phyloP scores from a whole-genome alignment of 2,797 vertebrate genomes.

The Sarcoramphus papa region DNA sequence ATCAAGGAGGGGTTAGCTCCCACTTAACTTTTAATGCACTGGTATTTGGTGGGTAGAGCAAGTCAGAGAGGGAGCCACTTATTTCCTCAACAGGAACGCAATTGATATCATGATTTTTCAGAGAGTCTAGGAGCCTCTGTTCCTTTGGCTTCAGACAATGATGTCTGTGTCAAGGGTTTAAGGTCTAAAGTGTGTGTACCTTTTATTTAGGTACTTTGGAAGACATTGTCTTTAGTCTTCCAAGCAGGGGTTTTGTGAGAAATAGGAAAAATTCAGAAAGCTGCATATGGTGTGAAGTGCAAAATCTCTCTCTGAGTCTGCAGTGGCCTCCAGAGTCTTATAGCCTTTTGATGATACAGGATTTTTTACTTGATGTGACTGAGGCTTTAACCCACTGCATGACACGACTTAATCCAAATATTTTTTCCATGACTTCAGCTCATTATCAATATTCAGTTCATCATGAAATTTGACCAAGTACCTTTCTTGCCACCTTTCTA shows the following conservation, averaged over 20 bases:
- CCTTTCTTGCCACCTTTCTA: background rate
- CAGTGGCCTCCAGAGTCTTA: background rate
- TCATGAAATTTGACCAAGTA: background rate
- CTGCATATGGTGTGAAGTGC: background rate
- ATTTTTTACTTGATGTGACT: background rate
- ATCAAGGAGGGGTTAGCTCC: background rate
- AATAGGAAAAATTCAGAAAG: background rate
- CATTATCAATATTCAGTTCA: background rate
- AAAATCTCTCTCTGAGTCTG: background rate
- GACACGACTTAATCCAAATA: background rate
- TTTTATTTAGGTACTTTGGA: background rate
- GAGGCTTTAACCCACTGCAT: background rate
- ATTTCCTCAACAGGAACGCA: background rate
- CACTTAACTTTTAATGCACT: background rate
- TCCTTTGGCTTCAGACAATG: background rate
- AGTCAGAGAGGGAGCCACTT: background rate
- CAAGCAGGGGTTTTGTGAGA: background rate
- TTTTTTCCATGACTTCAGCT: background rate
- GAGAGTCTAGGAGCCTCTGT: background rate
- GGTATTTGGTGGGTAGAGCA: background rate
- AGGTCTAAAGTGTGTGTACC: background rate
- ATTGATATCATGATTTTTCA: background rate
- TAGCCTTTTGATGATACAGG: background rate
- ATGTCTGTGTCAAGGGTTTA: background rate
- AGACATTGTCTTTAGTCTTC: background rate